Evolutionary conservation across 2,888 invertebrate species (phyloP), one percentile per base, ranked within the genome.

Genomic region (Diachrysia chrysitis): DNA sequence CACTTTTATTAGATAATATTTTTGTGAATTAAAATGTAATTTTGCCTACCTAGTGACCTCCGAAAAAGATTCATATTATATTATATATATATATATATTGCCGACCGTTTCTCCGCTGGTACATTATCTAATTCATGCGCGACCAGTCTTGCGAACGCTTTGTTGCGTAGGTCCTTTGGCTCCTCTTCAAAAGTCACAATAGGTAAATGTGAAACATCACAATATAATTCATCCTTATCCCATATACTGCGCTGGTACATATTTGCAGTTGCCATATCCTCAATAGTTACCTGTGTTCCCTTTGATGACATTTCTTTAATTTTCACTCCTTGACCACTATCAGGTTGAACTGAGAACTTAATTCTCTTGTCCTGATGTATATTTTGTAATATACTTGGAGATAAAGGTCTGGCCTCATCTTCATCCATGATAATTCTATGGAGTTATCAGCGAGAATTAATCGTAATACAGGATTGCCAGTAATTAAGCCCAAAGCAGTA

Each of bases 401-500:
- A 58, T n/a, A 58, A 64, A 64, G 64, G 64, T 64, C 64, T 64
- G 53, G 19, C 21, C 58, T 64, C 64, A 19, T 58, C 64, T 21
- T 37, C 12, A 63, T 66, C 17, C 66, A 63, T 60, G 63, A 66
- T 71, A 60, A 62, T 63, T 16, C 29, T 35, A 66, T 72, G 65
- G 68, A 61, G 54, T 63, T 63, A 65, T 68, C 71, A 37, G 3
- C 37, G 5, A 48, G 69, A 66, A 61, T 10, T 32, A n/a, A 35
- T 51, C 48, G 71, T 64, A 62, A 51, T 57, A 72, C 74, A 51
- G 74, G 69, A 46, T 72, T 72, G n/a, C 61, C 69, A 23, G 58
- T 71, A 51, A 76, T 71, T 0, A 71, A 71, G 17, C 71, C 71
- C n/a, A 63, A 70, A 63, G 66, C 60, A 10, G 59, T 71, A 14